Evolutionary conservation across 2,797 vertebrate genomes (phyloP).

Genomic region (Zonotrichia albicollis): DNA sequence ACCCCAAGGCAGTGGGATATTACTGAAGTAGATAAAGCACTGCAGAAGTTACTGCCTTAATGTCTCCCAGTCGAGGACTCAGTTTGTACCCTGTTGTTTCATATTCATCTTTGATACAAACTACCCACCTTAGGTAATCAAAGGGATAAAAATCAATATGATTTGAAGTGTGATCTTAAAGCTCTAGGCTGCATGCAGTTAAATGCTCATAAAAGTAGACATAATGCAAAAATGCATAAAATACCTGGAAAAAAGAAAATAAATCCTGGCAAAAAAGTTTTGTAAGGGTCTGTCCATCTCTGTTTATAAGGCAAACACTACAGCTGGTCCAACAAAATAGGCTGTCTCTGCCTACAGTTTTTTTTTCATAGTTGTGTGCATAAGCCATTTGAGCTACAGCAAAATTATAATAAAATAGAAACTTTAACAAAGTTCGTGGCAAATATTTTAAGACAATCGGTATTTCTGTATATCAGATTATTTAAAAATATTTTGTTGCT

Average conservation of each 20-base stretch:
- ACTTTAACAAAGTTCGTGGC: background rate
- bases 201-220: background rate
- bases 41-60: background rate
- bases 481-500: background rate
- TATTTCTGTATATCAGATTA: background rate
- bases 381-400: background rate
- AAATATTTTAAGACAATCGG: background rate
- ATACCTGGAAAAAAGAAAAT: background rate
- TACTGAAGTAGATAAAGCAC: background rate
- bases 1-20: background rate
- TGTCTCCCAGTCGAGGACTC: background rate
- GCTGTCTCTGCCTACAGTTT: background rate
- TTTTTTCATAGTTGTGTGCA: background rate
- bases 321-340: background rate
- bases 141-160: background rate
- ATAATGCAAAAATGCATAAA: background rate
- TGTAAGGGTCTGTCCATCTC: background rate
- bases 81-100: background rate
- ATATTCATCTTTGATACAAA: background rate
- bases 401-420: background rate
- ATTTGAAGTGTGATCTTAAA: background rate
- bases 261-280: background rate
- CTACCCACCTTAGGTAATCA: background rate
- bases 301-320: fast-evolving
- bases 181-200: background rate